These are phyloP conservation scores for Hydroisotoma schaefferi DNA, from an alignment of 2,888 invertebrate species.

Conservation along the genomic window DNA sequence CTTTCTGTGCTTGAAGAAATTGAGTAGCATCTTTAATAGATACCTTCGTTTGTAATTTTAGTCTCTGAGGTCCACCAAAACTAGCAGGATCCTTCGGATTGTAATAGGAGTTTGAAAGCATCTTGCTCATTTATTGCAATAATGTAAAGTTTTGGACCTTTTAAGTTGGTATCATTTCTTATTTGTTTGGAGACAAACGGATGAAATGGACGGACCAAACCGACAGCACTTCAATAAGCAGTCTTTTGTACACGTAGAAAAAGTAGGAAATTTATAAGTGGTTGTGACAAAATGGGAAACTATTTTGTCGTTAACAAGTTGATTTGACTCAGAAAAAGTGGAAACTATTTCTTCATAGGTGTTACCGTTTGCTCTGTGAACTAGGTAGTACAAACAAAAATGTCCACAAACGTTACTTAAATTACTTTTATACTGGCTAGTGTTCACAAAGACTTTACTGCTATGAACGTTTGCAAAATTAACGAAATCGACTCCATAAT, in stretches of 20 bases:
- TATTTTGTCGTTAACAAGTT: not conserved
- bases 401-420: conserved; percentile 11
- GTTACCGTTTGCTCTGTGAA: not conserved
- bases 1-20: not conserved
- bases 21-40: not conserved
- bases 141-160: not conserved
- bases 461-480: not conserved
- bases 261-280: conserved; percentile 1
- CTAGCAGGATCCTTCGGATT: conserved; percentile 11
- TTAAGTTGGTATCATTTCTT: not conserved
- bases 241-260: not conserved
- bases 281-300: not conserved
- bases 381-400: conserved; percentile 10
- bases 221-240: not conserved
- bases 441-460: not conserved
- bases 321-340: conserved; percentile 1
- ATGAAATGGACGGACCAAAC: not conserved
- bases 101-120: not conserved
- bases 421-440: not conserved
- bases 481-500: conserved; percentile 4
- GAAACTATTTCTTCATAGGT: not conserved
- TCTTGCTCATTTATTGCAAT: not conserved
- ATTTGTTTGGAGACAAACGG: conserved; percentile 10
- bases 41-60: not conserved
- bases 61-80: conserved; percentile 13